phyloP scores from a whole-genome alignment of 2,113 vertebrate genomes.

The Lota lota region DNA sequence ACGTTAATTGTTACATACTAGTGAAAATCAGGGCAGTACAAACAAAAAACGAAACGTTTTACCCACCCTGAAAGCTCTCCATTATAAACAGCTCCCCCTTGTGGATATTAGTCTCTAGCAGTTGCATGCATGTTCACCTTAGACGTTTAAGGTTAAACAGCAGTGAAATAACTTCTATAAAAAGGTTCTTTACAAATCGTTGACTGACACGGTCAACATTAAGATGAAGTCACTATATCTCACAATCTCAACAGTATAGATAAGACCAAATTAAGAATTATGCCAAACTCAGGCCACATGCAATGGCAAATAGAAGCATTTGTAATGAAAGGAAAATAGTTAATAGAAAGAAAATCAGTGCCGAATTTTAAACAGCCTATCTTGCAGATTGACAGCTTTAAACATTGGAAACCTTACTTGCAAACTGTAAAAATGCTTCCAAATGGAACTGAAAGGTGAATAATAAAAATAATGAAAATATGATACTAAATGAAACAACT shows the following conservation, averaged over 20 bases:
- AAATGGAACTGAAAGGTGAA: conserved; percentile 15
- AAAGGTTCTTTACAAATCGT: not conserved
- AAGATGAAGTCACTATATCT: not conserved
- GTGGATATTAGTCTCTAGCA: conserved; percentile 43
- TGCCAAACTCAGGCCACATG: not conserved
- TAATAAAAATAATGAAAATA: not conserved
- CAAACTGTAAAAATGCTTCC: not conserved
- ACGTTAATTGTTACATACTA: conserved; percentile 32
- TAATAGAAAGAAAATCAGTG: conserved; percentile 8
- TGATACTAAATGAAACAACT: conserved; percentile 4
- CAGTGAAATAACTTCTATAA: conserved; percentile 18
- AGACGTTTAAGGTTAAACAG: conserved; percentile 20
- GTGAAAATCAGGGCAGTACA: conserved; percentile 41
- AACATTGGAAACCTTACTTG: too few relatives aligned
- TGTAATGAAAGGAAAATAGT: conserved; percentile 4
- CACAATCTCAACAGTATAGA: not conserved
- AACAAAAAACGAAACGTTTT: conserved; percentile 45
- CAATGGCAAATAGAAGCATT: conserved; percentile 1
- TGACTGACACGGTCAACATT: not conserved
- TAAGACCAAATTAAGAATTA: conserved; percentile 10
- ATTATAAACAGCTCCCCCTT: conserved; percentile 53
- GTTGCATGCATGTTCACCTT: conserved; percentile 12
- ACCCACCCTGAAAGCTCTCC: conserved; percentile 31
- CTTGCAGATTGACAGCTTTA: too few relatives aligned
- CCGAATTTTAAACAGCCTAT: too few relatives aligned